phyloP scores from a whole-genome alignment of 1,140 invertebrate species.

The Pachyrhynchus sulphureomaculatus region DNA sequence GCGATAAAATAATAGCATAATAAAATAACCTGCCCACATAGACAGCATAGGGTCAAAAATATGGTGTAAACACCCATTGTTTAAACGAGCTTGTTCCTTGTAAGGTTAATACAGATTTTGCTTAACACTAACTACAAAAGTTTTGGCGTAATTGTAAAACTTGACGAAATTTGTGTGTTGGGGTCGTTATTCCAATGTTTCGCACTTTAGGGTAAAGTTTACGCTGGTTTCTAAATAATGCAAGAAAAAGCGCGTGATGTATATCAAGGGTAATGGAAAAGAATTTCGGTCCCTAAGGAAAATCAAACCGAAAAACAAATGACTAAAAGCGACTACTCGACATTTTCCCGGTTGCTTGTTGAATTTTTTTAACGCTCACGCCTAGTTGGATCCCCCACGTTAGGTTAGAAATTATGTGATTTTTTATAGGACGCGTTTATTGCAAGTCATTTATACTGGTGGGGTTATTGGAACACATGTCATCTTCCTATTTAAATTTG shows the following conservation, averaged over 20 bases:
- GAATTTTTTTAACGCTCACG: too few relatives aligned
- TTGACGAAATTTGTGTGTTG: constrained; percentile 2
- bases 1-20: neutral
- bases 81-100: constrained; percentile 1
- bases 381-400: too few relatives aligned
- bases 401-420: too few relatives aligned
- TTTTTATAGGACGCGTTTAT: too few relatives aligned
- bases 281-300: neutral
- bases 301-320: neutral
- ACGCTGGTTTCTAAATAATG: constrained; percentile 3
- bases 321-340: neutral
- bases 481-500: too few relatives aligned
- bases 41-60: neutral
- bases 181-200: neutral
- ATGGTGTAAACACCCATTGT: neutral
- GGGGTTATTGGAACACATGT: too few relatives aligned
- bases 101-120: constrained; percentile 3
- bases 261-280: constrained; percentile 1
- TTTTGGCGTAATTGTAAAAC: constrained; percentile 9
- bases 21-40: neutral
- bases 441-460: too few relatives aligned
- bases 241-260: neutral
- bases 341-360: too few relatives aligned
- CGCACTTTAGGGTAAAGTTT: neutral
- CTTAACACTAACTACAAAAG: constrained; percentile 5